These are phyloP conservation scores for Bostrychus sinensis DNA, from an alignment of 2,113 vertebrate genomes.

Conservation along the genomic window DNA sequence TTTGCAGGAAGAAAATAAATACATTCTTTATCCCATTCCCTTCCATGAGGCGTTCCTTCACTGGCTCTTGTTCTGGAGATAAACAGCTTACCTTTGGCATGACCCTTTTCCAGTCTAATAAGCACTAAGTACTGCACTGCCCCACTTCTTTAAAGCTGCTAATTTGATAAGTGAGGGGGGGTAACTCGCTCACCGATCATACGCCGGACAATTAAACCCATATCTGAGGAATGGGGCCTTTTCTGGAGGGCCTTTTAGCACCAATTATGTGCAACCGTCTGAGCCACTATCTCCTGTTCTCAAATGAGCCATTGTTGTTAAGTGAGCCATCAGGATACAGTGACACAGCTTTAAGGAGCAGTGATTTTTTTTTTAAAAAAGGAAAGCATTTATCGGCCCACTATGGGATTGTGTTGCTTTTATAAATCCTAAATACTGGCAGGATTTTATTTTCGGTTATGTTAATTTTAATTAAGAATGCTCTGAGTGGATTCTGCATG, in stretches of 20 bases:
- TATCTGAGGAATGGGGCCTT: conserved; percentile 64
- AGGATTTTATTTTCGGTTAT: neutral
- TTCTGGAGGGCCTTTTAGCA: conserved; percentile 67
- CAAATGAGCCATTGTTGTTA: conserved; percentile 57
- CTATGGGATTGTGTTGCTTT: neutral
- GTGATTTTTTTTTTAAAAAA: conserved; percentile 6
- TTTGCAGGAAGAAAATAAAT: neutral
- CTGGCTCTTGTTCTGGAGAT: conserved; percentile 52
- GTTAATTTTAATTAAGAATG: neutral
- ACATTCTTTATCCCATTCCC: conserved; percentile 13
- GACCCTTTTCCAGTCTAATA: conserved; percentile 72
- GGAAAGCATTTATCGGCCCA: neutral
- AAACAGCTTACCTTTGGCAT: conserved; percentile 76
- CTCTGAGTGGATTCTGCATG: no score
- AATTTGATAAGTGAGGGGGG: conserved; percentile 75
- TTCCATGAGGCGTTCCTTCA: conserved; percentile 33
- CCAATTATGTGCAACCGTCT: conserved; percentile 71
- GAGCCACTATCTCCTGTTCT: conserved; percentile 53
- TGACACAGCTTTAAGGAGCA: neutral
- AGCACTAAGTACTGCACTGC: conserved; percentile 59
- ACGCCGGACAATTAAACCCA: conserved; percentile 77
- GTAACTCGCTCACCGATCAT: conserved; percentile 75
- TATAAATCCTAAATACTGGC: neutral
- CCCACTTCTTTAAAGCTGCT: conserved; percentile 65
- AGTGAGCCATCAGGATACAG: conserved; percentile 7